Conservation (phyloP, 2,797 vertebrate genomes). For the Anabacerthia variegaticeps region DNA sequence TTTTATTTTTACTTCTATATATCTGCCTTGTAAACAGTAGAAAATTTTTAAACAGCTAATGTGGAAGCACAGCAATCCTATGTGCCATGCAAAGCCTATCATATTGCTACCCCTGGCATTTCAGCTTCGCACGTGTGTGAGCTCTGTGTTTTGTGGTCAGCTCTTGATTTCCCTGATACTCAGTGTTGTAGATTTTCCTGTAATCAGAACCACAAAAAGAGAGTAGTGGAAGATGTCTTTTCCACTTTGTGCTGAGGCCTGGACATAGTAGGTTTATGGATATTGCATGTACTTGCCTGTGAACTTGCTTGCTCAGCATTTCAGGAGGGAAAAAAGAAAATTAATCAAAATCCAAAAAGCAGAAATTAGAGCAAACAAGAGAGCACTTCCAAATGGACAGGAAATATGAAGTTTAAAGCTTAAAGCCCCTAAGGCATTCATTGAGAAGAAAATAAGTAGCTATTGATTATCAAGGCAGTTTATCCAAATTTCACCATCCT, state of each 20-base stretch:
- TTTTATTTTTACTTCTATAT: slow-evolving; percentile 44
- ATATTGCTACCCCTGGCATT: background rate
- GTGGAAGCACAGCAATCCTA: background rate
- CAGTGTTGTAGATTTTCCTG: background rate
- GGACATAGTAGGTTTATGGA: background rate
- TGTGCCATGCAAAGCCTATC: slow-evolving; percentile 3
- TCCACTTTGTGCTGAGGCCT: background rate
- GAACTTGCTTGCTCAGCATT: background rate
- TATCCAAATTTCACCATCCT: background rate
- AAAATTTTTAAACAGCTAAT: slow-evolving; percentile 49
- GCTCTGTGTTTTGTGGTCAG: background rate
- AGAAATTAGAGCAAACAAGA: background rate
- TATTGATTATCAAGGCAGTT: background rate
- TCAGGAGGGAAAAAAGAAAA: background rate
- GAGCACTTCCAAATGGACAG: background rate
- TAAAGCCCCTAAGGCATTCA: background rate
- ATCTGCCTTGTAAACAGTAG: slow-evolving; percentile 38
- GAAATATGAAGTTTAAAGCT: background rate
- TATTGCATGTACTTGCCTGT: background rate
- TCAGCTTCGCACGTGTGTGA: background rate
- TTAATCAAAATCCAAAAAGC: background rate
- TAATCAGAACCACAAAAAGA: background rate
- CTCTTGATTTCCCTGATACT: background rate
- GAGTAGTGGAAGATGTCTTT: background rate
- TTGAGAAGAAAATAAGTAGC: background rate